A percentile compares a stretch with the other conserved stretches of the same genome.
Conservation (phyloP, 2,113 vertebrate genomes). For the Hydrochoerus hydrochaeris region DNA sequence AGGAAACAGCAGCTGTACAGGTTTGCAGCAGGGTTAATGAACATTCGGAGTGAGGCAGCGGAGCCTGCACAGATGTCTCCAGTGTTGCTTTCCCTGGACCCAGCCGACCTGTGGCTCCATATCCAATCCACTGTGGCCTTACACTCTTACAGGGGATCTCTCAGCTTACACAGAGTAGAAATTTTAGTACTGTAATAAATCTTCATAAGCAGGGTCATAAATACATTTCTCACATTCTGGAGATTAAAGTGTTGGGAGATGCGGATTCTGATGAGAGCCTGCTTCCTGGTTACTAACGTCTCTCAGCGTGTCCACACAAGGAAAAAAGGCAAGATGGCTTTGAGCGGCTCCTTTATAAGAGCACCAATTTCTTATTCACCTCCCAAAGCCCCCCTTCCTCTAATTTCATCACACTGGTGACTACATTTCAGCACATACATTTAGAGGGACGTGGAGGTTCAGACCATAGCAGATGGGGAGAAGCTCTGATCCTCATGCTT, state of each 20-base stretch:
- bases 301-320: not conserved
- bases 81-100: not conserved
- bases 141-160: not conserved
- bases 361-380: not conserved
- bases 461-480: not conserved
- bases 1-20: not conserved
- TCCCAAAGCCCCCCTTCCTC: not conserved
- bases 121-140: not conserved
- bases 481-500: accelerated
- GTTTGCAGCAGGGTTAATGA: not conserved
- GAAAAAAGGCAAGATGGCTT: not conserved
- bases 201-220: not conserved
- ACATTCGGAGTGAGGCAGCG: not conserved
- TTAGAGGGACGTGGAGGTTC: not conserved
- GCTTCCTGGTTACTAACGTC: not conserved
- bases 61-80: not conserved
- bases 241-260: not conserved
- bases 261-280: accelerated
- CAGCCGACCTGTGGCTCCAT: not conserved
- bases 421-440: not conserved
- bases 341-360: not conserved
- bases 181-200: not conserved
- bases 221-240: not conserved
- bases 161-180: not conserved
- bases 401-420: not conserved